Conservation (phyloP, 1,140 invertebrate genomes). For the Lepidurus packardi region DNA sequence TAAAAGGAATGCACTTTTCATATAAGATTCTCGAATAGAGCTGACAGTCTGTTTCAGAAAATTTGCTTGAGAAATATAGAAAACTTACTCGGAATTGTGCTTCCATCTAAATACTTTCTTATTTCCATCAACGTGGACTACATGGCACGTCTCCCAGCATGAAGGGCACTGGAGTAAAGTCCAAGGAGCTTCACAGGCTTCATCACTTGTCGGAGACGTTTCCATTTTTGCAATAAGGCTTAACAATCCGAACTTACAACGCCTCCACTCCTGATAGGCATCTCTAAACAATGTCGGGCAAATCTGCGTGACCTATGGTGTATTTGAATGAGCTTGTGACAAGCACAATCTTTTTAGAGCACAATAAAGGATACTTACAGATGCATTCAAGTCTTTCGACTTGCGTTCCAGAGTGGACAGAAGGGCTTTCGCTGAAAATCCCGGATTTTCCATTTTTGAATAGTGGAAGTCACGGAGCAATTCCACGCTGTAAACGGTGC, state of each 20-base stretch:
- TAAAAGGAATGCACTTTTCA: slow-evolving; percentile 1
- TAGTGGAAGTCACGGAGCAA: neutral
- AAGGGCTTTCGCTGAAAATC: neutral
- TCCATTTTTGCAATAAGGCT: neutral
- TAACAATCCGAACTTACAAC: neutral
- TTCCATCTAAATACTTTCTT: neutral
- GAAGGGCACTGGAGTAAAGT: slow-evolving; percentile 4
- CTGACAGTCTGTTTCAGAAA: neutral
- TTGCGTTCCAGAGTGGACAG: neutral
- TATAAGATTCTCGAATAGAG: neutral
- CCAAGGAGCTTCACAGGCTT: neutral
- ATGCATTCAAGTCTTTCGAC: neutral
- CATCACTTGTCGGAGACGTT: neutral
- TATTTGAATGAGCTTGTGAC: neutral
- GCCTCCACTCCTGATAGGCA: no score
- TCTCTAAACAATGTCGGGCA: neutral
- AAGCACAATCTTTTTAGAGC: neutral
- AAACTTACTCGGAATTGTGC: neutral
- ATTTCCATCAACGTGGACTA: neutral
- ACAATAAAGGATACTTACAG: slow-evolving; percentile 1
- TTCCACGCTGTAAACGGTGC: neutral
- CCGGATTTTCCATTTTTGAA: neutral
- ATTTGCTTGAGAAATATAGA: neutral
- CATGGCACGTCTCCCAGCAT: neutral
- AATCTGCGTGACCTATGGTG: neutral